A percentile compares a stretch with the other conserved stretches of the same genome.
phyloP scores from a whole-genome alignment of 2,888 invertebrate genomes.

The Morpho deidamia region DNA sequence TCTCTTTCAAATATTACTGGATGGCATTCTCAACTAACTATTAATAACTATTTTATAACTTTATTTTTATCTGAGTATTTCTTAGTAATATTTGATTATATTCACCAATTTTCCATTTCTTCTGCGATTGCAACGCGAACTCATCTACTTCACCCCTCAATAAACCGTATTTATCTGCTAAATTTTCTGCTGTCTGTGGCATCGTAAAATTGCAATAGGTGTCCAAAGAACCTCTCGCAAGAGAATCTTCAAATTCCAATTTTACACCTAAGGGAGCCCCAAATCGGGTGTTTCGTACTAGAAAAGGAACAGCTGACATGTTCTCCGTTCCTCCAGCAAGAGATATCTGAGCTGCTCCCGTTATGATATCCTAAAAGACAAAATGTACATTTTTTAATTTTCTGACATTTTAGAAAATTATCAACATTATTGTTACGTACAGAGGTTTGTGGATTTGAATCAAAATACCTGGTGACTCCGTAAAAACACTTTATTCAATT shows the following conservation, averaged over 20 bases:
- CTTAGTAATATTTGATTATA: neutral
- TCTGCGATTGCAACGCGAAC: constrained; percentile 91
- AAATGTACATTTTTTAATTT: too few species aligned
- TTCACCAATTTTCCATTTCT: constrained; percentile 90
- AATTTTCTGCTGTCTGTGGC: constrained; percentile 96
- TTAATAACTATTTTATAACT: too few species aligned
- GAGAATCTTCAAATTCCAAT: constrained; percentile 88
- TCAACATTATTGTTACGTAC: too few species aligned
- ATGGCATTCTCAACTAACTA: too few species aligned
- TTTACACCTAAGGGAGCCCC: constrained; percentile 90
- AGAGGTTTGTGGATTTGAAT: too few species aligned
- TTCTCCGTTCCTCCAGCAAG: constrained; percentile 96
- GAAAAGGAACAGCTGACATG: constrained; percentile 95
- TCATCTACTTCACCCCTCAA: constrained; percentile 90
- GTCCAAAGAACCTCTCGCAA: constrained; percentile 87
- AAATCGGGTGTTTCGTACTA: constrained; percentile 90
- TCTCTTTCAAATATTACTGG: too few species aligned
- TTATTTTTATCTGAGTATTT: neutral
- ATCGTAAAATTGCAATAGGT: constrained; percentile 94
- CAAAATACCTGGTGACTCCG: too few species aligned
- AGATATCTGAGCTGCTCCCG: constrained; percentile 90
- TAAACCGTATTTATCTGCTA: constrained; percentile 88
- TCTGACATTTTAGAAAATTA: too few species aligned
- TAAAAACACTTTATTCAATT: too few species aligned
- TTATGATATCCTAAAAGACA: constrained; percentile 85